Base-by-base conservation (phyloP, 2,888 invertebrate species). In the Ditula angustiorana region DNA sequence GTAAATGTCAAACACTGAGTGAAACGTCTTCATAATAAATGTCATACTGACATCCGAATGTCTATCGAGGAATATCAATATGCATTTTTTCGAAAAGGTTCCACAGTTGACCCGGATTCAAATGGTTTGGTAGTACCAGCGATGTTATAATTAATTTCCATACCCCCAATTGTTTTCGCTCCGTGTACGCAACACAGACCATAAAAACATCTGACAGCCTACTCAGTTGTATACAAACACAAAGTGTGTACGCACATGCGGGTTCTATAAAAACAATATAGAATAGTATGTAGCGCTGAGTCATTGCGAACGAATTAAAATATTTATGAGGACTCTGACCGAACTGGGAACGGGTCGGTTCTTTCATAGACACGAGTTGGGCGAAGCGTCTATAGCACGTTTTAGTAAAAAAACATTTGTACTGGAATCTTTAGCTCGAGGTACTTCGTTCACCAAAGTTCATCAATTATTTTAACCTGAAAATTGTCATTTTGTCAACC, bases 281-380 rank as follows among this genome's bases (percentile, higher is more conserved):
- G 71, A 74, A 70, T 69, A 55, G 26, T 61, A 33, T 49, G 50
- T 66, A 69, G 24, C 71, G 86, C 85, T 79, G 81, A 81, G 81
- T 87, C 86, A 87, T 72, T 71, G 61, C 58, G 63, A 68, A 74
- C 79, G 75, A 78, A 85, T 87, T 86, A 86, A 85, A 85, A 86
- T 86, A 86, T 83, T 84, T 83, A 82, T 79, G 79, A 79, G 76
- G 74, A 70, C 64, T 73, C 66, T 61, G 53, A 55, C 62, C 56
- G 37, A 55, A 70, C 66, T 70, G 69, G 71, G 47, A 66, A 33
- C 60, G 23, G 58, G 41, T 44, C 10, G 19, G 41, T 19, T 41
- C 35, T 35, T 13, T 19, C 50, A 50, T 50, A 30, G 30, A 50
- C n/a, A n/a, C n/a, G n/a, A n/a, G n/a, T 23, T 5, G 8, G 21